Evolutionary conservation across 2,113 vertebrate genomes (phyloP).

Genomic region (Oncorhynchus nerka): DNA sequence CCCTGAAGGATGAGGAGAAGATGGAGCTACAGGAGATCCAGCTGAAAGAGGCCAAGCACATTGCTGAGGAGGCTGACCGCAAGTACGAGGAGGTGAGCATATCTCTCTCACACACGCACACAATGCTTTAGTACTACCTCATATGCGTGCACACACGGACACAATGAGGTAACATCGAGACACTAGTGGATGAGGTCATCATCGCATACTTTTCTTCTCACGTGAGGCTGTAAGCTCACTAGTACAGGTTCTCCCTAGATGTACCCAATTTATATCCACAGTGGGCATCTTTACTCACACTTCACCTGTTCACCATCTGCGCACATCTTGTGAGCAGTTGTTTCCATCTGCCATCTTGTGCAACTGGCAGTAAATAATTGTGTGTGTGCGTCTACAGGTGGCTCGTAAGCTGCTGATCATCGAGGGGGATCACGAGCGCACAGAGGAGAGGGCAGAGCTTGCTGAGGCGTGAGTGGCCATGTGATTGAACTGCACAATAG

Average conservation of each 20-base stretch:
- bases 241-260: too few relatives aligned
- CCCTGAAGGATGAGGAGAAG: conserved; percentile 79
- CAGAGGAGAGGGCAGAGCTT: conserved; percentile 78
- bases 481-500: too few relatives aligned
- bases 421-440: conserved; percentile 77
- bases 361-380: neutral
- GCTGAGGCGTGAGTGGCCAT: conserved; percentile 74
- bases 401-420: conserved; percentile 95
- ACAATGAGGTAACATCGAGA: too few relatives aligned
- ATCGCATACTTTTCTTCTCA: too few relatives aligned
- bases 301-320: too few relatives aligned
- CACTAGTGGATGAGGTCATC: too few relatives aligned
- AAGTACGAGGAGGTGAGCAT: conserved; percentile 76
- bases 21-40: conserved; percentile 82
- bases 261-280: too few relatives aligned
- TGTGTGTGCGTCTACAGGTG: conserved; percentile 71
- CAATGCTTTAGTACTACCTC: too few relatives aligned
- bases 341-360: neutral
- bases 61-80: conserved; percentile 77
- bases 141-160: too few relatives aligned
- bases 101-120: too few relatives aligned
- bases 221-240: too few relatives aligned
- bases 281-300: too few relatives aligned
- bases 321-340: neutral
- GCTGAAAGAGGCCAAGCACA: conserved; percentile 81